Percentiles rank a stretch among this genome's conserved stretches.
phyloP scores from a whole-genome alignment of 1,140 invertebrate genomes.

The Mactra quadrangularis region DNA sequence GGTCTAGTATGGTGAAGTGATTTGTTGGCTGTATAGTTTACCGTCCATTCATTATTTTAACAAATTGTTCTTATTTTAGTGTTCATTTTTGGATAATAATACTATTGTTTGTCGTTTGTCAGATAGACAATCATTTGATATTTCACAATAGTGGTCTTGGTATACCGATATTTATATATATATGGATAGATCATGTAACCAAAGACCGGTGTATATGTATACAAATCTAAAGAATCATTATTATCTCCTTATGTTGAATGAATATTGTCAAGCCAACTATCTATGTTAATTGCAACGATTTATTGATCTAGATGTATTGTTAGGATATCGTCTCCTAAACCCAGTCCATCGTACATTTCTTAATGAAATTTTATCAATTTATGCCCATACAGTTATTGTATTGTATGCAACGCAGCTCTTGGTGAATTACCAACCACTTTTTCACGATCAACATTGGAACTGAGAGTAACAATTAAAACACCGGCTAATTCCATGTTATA shows the following conservation, averaged over 20 bases:
- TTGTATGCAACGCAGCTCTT: slow-evolving; percentile 36
- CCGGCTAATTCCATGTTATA: slow-evolving; percentile 49
- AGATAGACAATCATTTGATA: too few species aligned
- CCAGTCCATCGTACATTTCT: slow-evolving; percentile 11
- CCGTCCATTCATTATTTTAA: slow-evolving; percentile 34
- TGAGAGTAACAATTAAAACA: slow-evolving; percentile 56
- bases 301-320: slow-evolving; percentile 42
- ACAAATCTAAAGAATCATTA: too few species aligned
- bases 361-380: slow-evolving; percentile 53
- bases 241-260: not conserved
- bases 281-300: slow-evolving; percentile 22
- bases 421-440: slow-evolving; percentile 18
- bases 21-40: slow-evolving; percentile 43
- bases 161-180: too few species aligned
- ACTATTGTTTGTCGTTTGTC: too few species aligned
- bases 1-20: slow-evolving; percentile 34
- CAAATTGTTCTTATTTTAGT: too few species aligned
- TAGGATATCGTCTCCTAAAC: slow-evolving; percentile 1
- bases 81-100: too few species aligned
- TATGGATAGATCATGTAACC: not conserved
- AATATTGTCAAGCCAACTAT: slow-evolving; percentile 7
- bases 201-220: too few species aligned
- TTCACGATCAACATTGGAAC: slow-evolving; percentile 10
- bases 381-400: too few species aligned
- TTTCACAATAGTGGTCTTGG: too few species aligned